Evolutionary conservation across 2,888 invertebrate genomes (phyloP).

Genomic region (Noctua janthe): DNA sequence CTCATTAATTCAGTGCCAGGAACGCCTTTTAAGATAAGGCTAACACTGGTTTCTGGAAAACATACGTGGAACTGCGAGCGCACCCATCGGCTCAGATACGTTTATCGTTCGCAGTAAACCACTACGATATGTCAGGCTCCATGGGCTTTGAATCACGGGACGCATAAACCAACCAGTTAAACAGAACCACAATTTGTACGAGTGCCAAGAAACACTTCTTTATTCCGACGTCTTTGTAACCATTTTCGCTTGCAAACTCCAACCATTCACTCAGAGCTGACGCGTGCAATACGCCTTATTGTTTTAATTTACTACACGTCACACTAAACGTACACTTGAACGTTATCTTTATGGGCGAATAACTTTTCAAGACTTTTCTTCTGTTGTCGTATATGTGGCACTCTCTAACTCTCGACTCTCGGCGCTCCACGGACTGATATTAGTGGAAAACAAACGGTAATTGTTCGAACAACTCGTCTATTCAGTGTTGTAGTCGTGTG

Average conservation of each 20-base stretch:
- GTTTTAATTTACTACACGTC: slow-evolving; percentile 82
- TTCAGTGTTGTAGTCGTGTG: slow-evolving; percentile 72
- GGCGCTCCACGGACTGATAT: slow-evolving; percentile 69
- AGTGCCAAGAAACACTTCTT: slow-evolving; percentile 71
- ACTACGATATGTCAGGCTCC: slow-evolving; percentile 81
- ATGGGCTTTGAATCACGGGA: slow-evolving; percentile 81
- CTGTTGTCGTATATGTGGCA: slow-evolving; percentile 67
- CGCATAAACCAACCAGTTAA: slow-evolving; percentile 80
- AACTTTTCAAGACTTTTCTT: slow-evolving; percentile 72
- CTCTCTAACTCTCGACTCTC: slow-evolving; percentile 61
- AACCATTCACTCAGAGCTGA: slow-evolving; percentile 65
- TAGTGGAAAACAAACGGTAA: slow-evolving; percentile 70
- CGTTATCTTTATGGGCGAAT: slow-evolving; percentile 79
- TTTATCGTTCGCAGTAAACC: slow-evolving; percentile 84
- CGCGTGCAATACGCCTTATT: slow-evolving; percentile 76
- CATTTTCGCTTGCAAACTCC: slow-evolving; percentile 69
- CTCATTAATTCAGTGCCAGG: slow-evolving; percentile 70
- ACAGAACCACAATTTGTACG: slow-evolving; percentile 70
- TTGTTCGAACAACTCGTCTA: slow-evolving; percentile 70
- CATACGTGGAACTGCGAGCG: slow-evolving; percentile 64
- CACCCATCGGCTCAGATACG: slow-evolving; percentile 76
- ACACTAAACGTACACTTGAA: slow-evolving; percentile 75
- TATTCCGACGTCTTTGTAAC: slow-evolving; percentile 72
- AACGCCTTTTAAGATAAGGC: slow-evolving; percentile 70
- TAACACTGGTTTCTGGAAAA: slow-evolving; percentile 67